Evolutionary conservation across 2,113 vertebrate species (phyloP).

Genomic region (Jaculus jaculus): DNA sequence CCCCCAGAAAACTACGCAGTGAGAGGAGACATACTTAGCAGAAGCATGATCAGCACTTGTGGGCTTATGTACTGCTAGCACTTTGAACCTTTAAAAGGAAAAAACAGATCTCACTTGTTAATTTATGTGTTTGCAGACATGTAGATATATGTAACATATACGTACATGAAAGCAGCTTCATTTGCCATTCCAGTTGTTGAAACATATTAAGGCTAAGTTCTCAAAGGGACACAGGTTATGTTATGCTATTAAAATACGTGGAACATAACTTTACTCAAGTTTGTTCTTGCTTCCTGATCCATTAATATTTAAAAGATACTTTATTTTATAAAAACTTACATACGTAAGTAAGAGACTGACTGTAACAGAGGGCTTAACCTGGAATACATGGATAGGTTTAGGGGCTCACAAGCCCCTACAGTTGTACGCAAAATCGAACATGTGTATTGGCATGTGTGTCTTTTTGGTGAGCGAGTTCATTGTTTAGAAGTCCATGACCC

Average conservation of each 20-base stretch:
- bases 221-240: conserved; percentile 57
- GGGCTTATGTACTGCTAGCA: not conserved
- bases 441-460: conserved; percentile 52
- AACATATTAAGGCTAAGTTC: conserved; percentile 48
- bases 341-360: conserved; percentile 61
- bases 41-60: conserved; percentile 21
- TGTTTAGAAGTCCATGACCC: conserved; percentile 53
- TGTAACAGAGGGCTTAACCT: conserved; percentile 65
- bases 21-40: not conserved
- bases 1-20: not conserved
- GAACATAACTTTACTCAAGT: conserved; percentile 69
- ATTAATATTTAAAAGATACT: conserved; percentile 73
- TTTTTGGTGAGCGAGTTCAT: conserved; percentile 69
- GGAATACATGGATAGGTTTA: conserved; percentile 43
- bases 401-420: conserved; percentile 11
- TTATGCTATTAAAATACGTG: conserved; percentile 33
- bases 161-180: not conserved
- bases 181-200: conserved; percentile 28
- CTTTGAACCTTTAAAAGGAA: conserved; percentile 38
- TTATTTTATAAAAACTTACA: conserved; percentile 78
- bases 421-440: conserved; percentile 58
- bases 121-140: not conserved
- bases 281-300: conserved; percentile 60
- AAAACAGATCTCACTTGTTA: not conserved
- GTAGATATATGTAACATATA: not conserved